These are phyloP conservation scores for Conomelus anceps DNA, from an alignment of 2,888 invertebrate genomes.

Conservation along the genomic window DNA sequence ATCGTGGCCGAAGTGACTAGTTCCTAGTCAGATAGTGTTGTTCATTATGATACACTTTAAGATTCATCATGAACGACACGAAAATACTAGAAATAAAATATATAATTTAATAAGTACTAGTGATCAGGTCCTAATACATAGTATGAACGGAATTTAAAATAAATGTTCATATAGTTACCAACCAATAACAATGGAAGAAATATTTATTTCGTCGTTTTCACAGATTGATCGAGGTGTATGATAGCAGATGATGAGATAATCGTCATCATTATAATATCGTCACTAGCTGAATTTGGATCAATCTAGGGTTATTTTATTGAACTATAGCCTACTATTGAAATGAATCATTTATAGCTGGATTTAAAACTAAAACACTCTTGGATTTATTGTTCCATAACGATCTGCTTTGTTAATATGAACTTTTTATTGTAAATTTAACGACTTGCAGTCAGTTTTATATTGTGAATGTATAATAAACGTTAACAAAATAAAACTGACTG, in stretches of 20 bases:
- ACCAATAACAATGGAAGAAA: neutral
- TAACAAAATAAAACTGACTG: too few species aligned
- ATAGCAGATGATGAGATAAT: neutral
- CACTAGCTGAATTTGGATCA: too few species aligned
- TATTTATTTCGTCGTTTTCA: neutral
- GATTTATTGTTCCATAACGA: too few species aligned
- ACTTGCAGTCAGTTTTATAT: too few species aligned
- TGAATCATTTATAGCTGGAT: too few species aligned
- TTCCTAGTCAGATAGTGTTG: neutral
- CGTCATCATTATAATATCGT: too few species aligned
- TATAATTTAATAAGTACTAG: neutral
- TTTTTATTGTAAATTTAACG: too few species aligned
- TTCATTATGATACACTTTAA: neutral
- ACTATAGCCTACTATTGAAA: too few species aligned
- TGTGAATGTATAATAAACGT: too few species aligned
- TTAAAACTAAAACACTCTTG: too few species aligned
- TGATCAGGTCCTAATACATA: neutral
- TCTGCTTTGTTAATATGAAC: too few species aligned
- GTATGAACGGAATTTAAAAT: neutral
- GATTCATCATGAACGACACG: neutral
- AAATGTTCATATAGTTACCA: neutral
- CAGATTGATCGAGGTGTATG: neutral
- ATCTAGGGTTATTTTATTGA: too few species aligned
- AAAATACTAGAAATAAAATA: neutral
- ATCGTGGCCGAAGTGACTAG: neutral